Evolutionary conservation across 2,797 vertebrate genomes (phyloP).

Genomic region (Cygnus olor): DNA sequence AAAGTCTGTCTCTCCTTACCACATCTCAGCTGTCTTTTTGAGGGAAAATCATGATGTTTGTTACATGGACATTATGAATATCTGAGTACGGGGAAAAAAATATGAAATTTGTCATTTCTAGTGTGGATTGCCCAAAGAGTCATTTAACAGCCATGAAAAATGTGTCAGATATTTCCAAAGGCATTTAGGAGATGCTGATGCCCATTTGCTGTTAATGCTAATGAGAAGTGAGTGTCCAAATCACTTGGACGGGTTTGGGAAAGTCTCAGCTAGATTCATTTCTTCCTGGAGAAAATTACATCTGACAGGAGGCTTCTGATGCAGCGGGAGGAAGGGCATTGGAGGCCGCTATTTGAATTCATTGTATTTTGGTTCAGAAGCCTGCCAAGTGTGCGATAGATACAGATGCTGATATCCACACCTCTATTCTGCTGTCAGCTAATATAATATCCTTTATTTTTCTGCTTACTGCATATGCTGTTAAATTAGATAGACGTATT

Average conservation of each 20-base stretch:
- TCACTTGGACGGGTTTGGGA: conserved; percentile 60
- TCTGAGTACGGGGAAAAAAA: not conserved
- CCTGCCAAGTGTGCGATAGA: not conserved
- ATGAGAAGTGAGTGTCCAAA: conserved; percentile 63
- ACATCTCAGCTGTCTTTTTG: conserved; percentile 7
- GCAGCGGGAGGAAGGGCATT: not conserved
- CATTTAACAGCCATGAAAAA: conserved; percentile 33
- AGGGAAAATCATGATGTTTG: not conserved
- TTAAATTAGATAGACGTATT: conserved; percentile 58
- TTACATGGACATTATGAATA: not conserved
- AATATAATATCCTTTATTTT: conserved; percentile 50
- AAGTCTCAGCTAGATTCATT: conserved; percentile 27
- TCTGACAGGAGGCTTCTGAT: conserved; percentile 62
- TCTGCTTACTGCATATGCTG: conserved; percentile 53
- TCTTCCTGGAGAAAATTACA: conserved; percentile 28
- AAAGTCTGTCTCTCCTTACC: not conserved
- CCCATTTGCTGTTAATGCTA: conserved; percentile 30
- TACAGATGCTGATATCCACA: conserved; percentile 9
- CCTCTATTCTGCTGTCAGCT: conserved; percentile 43
- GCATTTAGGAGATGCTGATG: not conserved
- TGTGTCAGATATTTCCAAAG: conserved; percentile 5
- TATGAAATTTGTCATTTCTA: not conserved
- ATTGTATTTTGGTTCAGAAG: not conserved
- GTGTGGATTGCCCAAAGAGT: not conserved
- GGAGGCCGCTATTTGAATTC: conserved; percentile 12